Base-by-base conservation (phyloP, 2,888 invertebrate species). In the Brenthis hecate region DNA sequence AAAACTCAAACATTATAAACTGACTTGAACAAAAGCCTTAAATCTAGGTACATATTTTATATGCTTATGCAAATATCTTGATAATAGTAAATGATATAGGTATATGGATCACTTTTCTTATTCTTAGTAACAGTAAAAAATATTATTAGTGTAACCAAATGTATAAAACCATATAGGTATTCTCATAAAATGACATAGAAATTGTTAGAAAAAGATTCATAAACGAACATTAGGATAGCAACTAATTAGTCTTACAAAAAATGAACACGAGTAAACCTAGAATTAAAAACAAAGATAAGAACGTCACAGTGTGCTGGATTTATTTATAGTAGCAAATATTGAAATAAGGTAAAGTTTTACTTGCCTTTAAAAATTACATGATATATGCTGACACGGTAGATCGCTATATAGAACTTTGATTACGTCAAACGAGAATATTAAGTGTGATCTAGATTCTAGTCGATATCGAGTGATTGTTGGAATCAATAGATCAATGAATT, bases 341-440 rank as follows among this genome's bases (percentile, higher is more conserved):
- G 28, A 55, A 14, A 11, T 6, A 68, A 56, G 13, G 50, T 60
- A 62, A 47, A 65, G 65, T 60, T 60, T 28, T n/a, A 47, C 68
- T 55, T 55, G 4, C 43, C 56, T 65, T 56, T 54, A 51, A 60
- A 56, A 50, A 19, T 36, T 47, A 53, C 51, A 50, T 36, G 19
- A 60, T 54, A 55, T 56, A 32, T 28, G 43, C 23, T 62, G 47
- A 61, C 16, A 62, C 56, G 53, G 56, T 60, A 28, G 13, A 54
- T 32, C 56, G 55, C 43, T 47, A 57, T 67, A 16, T 56, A 53
- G 50, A 13, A 56, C 23, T 64, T 36, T 51, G 51, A 62, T 73
- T 66, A 69, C 73, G 68, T 69, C 72, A 72, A 72, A 68, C 57
- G 66, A 64, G 60, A 58, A 66, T 60, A 69, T 71, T 66, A 66